Base-by-base conservation (phyloP, 2,888 invertebrate genomes). In the Tethea ocularis region DNA sequence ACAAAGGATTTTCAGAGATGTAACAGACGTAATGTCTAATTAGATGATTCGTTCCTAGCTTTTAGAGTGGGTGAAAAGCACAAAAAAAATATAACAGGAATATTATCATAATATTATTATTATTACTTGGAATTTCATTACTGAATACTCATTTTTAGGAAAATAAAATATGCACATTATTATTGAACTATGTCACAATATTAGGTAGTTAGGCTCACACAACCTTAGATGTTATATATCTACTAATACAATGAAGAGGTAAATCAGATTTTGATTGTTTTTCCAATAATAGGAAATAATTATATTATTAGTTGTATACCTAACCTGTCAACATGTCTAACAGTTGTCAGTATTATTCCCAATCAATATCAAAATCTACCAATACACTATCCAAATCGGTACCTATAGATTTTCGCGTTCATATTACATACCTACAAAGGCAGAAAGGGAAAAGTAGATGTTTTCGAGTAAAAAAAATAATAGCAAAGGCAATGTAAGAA, bases 1-100 rank as follows among this genome's bases (percentile, higher is more conserved):
- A 89, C 90, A 91, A 89, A 91, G 89, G 88, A 87, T 85, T 90
- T 88, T 87, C 84, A 84, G 86, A 87, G 86, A 86, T 86, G 86
- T 88, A 79, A 88, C 86, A 87, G 86, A 87, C 87, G 85, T 87
- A 86, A 89, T 88, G 84, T 84, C 86, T 91, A 91, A 91, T 91
- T 91, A 90, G 86, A 87, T 87, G 84, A 86, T 82, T 87, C 82
- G 80, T 79, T 83, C 74, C 74, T 78, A 73, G 72, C 73, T 75
- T 77, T 77, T 75, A 71, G 70, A 80, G 68, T 66, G 66, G 67
- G 61, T 63, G 65, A 60, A 59, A 60, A 61, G 58, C 62, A 56
- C 62, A 52, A 60, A 58, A 60, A 68, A 62, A 13, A 59, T 59
- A 55, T 36, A 33, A 15, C 10, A 33, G 6, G 8, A 33, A 33